These are phyloP conservation scores for Hiodon tergisus DNA, from an alignment of 2,113 vertebrate species.

Conservation along the genomic window DNA sequence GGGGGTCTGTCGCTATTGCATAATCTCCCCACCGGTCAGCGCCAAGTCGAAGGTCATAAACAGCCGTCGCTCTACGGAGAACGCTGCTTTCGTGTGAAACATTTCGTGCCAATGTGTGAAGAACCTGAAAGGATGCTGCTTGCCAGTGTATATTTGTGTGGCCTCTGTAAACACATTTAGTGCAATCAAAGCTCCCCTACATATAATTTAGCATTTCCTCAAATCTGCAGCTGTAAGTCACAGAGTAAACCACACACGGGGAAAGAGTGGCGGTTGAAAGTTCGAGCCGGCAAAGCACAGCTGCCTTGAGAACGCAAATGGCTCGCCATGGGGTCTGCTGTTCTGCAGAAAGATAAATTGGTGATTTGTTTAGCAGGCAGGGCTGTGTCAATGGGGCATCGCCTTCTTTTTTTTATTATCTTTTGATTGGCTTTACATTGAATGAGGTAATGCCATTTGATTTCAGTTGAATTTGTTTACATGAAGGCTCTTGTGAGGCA, in stretches of 20 bases:
- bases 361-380: background rate
- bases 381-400: background rate
- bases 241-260: no score
- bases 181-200: background rate
- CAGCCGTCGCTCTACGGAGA: no score
- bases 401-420: background rate
- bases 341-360: background rate
- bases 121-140: background rate
- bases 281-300: constrained; percentile 1
- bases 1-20: background rate
- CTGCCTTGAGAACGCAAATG: background rate
- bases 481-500: background rate
- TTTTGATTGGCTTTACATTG: background rate
- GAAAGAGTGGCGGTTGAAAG: background rate
- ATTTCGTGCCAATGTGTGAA: background rate
- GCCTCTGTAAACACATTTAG: background rate
- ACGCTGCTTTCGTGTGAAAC: background rate
- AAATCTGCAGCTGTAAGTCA: background rate
- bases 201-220: background rate
- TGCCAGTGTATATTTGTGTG: background rate
- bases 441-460: background rate
- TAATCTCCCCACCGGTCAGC: no score
- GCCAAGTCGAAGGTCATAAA: no score
- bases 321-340: background rate
- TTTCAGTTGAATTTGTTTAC: background rate